Percentiles rank a stretch among this genome's conserved stretches.
These are phyloP conservation scores for Nettapus auritus DNA, from an alignment of 2,113 vertebrate genomes.

Conservation along the genomic window DNA sequence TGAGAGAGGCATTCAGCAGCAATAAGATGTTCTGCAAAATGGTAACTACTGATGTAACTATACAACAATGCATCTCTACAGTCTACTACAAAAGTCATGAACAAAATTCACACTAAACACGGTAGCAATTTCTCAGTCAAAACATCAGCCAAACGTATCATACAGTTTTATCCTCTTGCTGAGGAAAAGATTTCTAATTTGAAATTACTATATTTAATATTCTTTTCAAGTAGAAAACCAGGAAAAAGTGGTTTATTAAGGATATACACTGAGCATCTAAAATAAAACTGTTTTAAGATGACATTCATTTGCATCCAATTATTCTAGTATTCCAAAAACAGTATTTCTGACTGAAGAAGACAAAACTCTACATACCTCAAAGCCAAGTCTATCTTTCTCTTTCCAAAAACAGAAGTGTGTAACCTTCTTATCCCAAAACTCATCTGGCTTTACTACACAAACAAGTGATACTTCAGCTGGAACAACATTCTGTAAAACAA, in stretches of 20 bases:
- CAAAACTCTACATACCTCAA: slow-evolving; percentile 85
- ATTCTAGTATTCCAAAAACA: neutral
- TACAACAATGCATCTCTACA: neutral
- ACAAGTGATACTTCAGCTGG: slow-evolving; percentile 97
- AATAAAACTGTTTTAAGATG: neutral
- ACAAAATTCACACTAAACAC: neutral
- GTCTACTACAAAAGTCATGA: neutral
- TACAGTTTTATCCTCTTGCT: neutral
- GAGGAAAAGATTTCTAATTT: neutral
- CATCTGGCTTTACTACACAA: slow-evolving; percentile 98
- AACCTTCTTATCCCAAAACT: slow-evolving; percentile 99
- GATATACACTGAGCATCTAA: neutral
- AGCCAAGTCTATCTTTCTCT: slow-evolving; percentile 97
- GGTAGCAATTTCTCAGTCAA: neutral
- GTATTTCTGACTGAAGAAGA: neutral
- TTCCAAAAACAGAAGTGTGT: slow-evolving; percentile 99
- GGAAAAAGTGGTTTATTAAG: neutral
- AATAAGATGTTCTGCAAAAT: neutral
- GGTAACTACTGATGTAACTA: neutral
- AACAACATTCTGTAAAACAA: slow-evolving; percentile 90
- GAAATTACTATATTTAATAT: neutral
- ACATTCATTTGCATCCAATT: neutral
- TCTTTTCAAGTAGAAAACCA: neutral
- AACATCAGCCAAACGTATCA: neutral
- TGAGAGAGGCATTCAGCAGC: neutral